Evolutionary conservation across 1,140 invertebrate species (phyloP), one percentile per base, ranked within the genome.

Genomic region (Lordiphosa clarofinis): DNA sequence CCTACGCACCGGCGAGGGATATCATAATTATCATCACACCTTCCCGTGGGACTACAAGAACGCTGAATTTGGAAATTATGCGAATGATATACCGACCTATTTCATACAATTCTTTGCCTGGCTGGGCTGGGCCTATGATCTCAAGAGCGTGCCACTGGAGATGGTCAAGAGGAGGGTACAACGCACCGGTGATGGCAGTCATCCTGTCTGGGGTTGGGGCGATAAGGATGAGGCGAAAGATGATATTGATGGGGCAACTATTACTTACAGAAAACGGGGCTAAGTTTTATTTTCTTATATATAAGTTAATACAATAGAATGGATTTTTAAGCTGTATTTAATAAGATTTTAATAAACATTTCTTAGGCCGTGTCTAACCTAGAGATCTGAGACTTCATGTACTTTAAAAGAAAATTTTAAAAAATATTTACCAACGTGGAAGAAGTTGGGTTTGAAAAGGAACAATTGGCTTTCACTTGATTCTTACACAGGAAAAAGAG

Each of bases 21-120:
- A 37, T 10, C 47, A 49, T 5, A 49, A 49, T 21, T 49, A 49
- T 12, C 47, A 49, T 49, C 47, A 97, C 86, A 92, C 93, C 0
- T 97, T 97, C 86, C 96, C 96, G 0, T 95, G 93, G 76, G 87
- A 89, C 38, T 94, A 94, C 72, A 90, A 90, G 43, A 90, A 92
- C 1, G 91, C 92, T 31, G 94, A 95, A 70, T 33, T 10, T 3
- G 47, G 47, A 9, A 31, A 53, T 13, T 53, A 53, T 11, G 7
- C 33, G 2, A n/a, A 19, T 9, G 59, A 61, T 40, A 1, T 61
- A 5, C 44, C 58, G 8, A 63, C 54, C 12, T 50, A 31, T 36
- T 93, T 92, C 87, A 94, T 95, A 82, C 93, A 96, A 88, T 93
- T 94, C 72, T 91, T 94, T 28, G 24, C 24, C 24, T 28, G 24